Percentiles rank a stretch among this genome's conserved stretches.
Conservation (phyloP, 2,888 invertebrate genomes). For the Sphecodes monilicornis region DNA sequence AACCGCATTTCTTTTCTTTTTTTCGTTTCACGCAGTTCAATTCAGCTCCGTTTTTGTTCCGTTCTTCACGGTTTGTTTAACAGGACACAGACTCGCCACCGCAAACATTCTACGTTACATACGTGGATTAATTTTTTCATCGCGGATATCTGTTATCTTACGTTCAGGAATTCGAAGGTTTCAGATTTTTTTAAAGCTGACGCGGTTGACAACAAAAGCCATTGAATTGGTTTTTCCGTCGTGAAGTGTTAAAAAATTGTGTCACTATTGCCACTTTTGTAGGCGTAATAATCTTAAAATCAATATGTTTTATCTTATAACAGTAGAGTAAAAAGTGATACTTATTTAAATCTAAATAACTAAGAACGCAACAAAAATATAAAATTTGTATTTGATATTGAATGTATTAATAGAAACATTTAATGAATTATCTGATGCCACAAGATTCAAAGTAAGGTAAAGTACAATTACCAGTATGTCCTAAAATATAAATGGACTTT, state of each 20-base stretch:
- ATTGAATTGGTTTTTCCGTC: neutral
- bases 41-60: slow-evolving; percentile 32
- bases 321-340: neutral
- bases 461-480: neutral
- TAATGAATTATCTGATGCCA: neutral
- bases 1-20: slow-evolving; percentile 17
- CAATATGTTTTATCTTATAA: neutral
- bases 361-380: neutral
- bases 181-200: neutral
- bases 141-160: slow-evolving; percentile 13
- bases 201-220: neutral
- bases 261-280: neutral
- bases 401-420: too few relatives aligned
- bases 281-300: neutral
- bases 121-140: slow-evolving; percentile 35
- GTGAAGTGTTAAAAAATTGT: neutral
- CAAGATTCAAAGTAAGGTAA: neutral
- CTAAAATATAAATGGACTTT: neutral
- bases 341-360: neutral
- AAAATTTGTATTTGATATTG: neutral
- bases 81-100: slow-evolving; percentile 35
- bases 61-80: slow-evolving; percentile 56
- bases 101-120: slow-evolving; percentile 45
- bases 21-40: slow-evolving; percentile 8
- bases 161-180: slow-evolving; percentile 1